phyloP scores from a whole-genome alignment of 2,797 vertebrate species.

The Gephyroberyx darwinii region DNA sequence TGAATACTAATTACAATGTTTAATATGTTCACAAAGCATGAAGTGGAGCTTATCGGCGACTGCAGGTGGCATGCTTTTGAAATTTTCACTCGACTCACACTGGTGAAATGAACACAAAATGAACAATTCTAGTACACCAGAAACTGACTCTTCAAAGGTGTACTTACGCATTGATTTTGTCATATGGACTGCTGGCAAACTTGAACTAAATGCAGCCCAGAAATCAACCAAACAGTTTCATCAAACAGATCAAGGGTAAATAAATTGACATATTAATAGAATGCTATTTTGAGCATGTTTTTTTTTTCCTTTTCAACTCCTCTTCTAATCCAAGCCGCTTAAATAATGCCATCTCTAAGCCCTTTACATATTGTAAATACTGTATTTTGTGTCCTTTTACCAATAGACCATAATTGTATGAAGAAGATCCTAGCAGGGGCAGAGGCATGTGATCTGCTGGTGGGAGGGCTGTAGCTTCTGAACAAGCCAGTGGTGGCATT shows the following conservation, averaged over 20 bases:
- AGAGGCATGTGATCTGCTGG: constrained; percentile 95
- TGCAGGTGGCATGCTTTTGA: constrained; percentile 3
- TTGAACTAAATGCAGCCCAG: constrained; percentile 38
- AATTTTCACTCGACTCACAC: neutral
- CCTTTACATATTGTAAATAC: constrained; percentile 4
- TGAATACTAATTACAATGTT: constrained; percentile 48
- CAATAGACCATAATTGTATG: constrained; percentile 99
- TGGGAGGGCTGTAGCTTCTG: constrained; percentile 94
- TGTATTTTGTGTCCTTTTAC: constrained; percentile 38
- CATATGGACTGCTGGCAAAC: constrained; percentile 41
- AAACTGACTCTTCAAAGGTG: neutral
- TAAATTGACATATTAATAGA: constrained; percentile 28
- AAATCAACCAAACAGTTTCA: constrained; percentile 27
- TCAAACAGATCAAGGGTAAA: constrained; percentile 15
- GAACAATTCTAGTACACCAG: constrained; percentile 1
- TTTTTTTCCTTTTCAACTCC: constrained; percentile 8
- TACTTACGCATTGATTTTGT: constrained; percentile 28
- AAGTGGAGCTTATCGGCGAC: constrained; percentile 9
- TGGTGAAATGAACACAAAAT: constrained; percentile 13
- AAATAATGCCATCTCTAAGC: neutral
- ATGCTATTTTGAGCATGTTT: constrained; percentile 27
- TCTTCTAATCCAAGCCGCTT: constrained; percentile 47
- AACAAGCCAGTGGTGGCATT: constrained; percentile 81
- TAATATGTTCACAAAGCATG: constrained; percentile 27
- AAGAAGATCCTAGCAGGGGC: constrained; percentile 97